phyloP scores from a whole-genome alignment of 2,113 vertebrate genomes.

The Axis porcinus region DNA sequence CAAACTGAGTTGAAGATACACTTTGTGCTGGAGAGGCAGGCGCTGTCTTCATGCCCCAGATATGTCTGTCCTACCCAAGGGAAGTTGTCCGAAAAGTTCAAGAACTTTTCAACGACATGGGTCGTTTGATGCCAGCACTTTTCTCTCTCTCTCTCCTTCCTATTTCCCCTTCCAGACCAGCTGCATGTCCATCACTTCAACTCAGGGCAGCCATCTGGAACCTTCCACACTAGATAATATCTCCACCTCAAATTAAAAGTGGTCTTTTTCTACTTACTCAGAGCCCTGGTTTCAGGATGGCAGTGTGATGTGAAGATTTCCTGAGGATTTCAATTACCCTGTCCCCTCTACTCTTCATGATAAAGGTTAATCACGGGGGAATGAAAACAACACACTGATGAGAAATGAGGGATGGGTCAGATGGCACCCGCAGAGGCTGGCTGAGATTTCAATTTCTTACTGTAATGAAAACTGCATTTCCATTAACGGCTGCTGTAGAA shows the following conservation, averaged over 20 bases:
- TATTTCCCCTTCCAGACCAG: not conserved
- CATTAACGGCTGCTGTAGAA: not conserved
- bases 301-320: not conserved
- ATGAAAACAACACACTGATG: not conserved
- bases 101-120: not conserved
- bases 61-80: not conserved
- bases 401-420: slow-evolving; percentile 5
- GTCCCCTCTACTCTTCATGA: not conserved
- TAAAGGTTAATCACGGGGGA: not conserved
- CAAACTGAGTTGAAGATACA: not conserved
- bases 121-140: not conserved
- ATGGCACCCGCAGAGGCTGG: not conserved
- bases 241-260: not conserved
- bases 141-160: not conserved
- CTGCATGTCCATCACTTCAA: not conserved
- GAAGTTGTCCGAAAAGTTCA: not conserved
- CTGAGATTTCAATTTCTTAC: slow-evolving; percentile 53
- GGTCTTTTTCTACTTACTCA: not conserved
- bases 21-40: not conserved
- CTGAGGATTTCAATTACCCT: slow-evolving; percentile 1
- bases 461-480: slow-evolving; percentile 62
- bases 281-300: not conserved
- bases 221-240: not conserved
- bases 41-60: not conserved
- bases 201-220: not conserved